Evolutionary conservation across 2,113 vertebrate species (phyloP).

Genomic region (Bubalus kerabau): DNA sequence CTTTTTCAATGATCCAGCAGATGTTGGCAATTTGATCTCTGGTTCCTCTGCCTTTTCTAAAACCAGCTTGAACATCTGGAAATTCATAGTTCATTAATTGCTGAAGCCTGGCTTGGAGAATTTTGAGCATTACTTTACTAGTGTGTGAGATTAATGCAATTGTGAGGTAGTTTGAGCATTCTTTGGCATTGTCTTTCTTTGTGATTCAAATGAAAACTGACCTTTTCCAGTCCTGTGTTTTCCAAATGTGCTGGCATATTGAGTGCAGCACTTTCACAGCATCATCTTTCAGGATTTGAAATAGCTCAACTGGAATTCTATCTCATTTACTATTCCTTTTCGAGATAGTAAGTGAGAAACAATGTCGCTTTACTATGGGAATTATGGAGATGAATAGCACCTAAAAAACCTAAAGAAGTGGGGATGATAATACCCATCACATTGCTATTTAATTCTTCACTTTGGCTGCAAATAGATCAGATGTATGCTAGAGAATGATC

Average conservation of each 20-base stretch:
- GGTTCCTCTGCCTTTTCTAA: background rate
- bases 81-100: accelerated
- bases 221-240: accelerated
- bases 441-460: background rate
- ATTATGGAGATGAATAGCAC: background rate
- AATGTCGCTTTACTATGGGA: background rate
- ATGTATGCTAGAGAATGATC: background rate
- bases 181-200: background rate
- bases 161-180: background rate
- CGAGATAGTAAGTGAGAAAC: background rate
- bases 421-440: background rate
- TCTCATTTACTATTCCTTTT: background rate
- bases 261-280: background rate
- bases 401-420: background rate
- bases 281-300: background rate
- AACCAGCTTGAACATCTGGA: background rate
- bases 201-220: background rate
- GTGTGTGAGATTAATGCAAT: background rate
- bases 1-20: accelerated
- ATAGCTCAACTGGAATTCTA: background rate
- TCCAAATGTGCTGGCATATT: background rate
- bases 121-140: background rate
- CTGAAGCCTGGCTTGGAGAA: background rate
- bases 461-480: background rate
- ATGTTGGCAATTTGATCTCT: background rate